Percentiles rank a stretch among this genome's conserved stretches.
Evolutionary conservation across 2,797 vertebrate genomes (phyloP).

Genomic region (Spinibarbus caldwelli): DNA sequence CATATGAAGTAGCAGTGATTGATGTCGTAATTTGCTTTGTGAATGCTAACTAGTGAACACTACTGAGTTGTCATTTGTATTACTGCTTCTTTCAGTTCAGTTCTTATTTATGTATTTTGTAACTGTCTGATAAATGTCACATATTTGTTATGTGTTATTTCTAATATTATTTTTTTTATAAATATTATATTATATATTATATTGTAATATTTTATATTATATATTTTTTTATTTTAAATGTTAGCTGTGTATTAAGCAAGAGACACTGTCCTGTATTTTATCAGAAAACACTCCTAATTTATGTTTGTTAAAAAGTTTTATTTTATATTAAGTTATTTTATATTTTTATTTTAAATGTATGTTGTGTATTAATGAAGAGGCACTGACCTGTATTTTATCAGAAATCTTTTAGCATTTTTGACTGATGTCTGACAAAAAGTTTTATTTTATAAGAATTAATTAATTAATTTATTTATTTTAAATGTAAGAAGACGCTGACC

Average conservation of each 20-base stretch:
- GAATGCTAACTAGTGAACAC: constrained; percentile 26
- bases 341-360: not conserved
- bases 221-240: not conserved
- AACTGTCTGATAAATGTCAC: not conserved
- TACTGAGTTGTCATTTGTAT: constrained; percentile 9
- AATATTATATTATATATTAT: not conserved
- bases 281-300: not conserved
- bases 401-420: not conserved
- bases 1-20: constrained; percentile 23
- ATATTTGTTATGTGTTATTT: not conserved
- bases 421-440: not conserved
- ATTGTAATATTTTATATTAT: not conserved
- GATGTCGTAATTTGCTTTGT: constrained; percentile 27
- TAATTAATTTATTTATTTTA: no score
- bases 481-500: no score
- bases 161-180: not conserved
- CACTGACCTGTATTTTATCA: not conserved
- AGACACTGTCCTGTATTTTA: not conserved
- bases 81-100: not conserved
- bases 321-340: not conserved
- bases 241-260: not conserved
- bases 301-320: not conserved
- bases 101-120: not conserved
- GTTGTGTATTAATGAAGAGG: not conserved
- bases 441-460: no score